These are phyloP conservation scores for Leptinotarsa tumamoca DNA, from an alignment of 2,888 invertebrate genomes.

Conservation along the genomic window DNA sequence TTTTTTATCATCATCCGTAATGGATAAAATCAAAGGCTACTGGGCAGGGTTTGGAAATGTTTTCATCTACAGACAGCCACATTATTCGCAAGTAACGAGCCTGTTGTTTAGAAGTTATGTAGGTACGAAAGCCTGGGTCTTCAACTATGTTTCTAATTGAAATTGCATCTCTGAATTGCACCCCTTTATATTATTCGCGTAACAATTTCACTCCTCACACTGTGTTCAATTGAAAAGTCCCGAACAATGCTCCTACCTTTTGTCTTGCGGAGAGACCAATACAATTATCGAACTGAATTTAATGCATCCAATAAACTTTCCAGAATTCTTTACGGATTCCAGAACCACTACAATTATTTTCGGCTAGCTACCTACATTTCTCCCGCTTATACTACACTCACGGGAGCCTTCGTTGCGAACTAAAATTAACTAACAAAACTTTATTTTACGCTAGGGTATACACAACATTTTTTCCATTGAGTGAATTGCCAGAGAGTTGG, in stretches of 20 bases:
- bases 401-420: background rate
- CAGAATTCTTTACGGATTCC: conserved; percentile 7
- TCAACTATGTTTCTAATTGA: too few species aligned
- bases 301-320: background rate
- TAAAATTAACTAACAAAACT: conserved; percentile 14
- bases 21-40: too few species aligned
- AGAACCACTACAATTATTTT: background rate
- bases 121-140: too few species aligned
- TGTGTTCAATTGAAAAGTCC: too few species aligned
- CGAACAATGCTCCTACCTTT: background rate
- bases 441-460: conserved; percentile 17
- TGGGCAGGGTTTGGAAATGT: too few species aligned
- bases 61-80: too few species aligned
- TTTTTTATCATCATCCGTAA: too few species aligned
- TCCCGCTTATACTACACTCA: background rate
- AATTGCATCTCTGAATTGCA: too few species aligned
- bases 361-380: conserved; percentile 1
- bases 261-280: background rate
- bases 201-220: too few species aligned
- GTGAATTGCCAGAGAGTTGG: background rate
- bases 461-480: conserved; percentile 15
- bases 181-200: too few species aligned
- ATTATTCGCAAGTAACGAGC: too few species aligned
- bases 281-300: background rate
- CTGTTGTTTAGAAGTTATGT: too few species aligned